phyloP scores from a whole-genome alignment of 1,140 invertebrate genomes.

The Teleopsis dalmanni region DNA sequence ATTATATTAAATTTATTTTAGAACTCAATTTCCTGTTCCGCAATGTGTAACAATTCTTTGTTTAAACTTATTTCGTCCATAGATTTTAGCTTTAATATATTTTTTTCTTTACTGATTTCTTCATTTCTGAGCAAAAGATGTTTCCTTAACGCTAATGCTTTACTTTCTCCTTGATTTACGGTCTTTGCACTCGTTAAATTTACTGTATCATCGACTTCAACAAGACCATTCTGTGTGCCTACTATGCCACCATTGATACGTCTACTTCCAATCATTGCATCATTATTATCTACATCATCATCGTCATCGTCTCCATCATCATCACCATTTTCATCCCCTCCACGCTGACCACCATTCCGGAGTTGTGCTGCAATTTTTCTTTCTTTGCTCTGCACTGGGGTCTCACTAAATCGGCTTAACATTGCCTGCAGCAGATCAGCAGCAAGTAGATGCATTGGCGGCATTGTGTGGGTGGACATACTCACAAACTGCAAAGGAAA shows the following conservation, averaged over 20 bases:
- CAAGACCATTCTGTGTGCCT: not conserved
- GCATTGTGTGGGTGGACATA: conserved; percentile 48
- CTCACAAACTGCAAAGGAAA: conserved; percentile 43
- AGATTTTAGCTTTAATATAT: no score
- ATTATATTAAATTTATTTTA: not conserved
- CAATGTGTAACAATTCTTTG: conserved; percentile 1
- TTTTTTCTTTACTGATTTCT: not conserved
- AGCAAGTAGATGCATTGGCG: conserved; percentile 48
- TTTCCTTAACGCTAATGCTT: not conserved
- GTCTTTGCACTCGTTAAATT: not conserved
- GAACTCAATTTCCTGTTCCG: not conserved
- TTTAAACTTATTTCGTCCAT: no score
- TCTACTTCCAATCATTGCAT: not conserved
- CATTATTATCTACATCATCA: not conserved
- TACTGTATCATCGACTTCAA: not conserved
- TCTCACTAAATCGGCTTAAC: conserved; percentile 46
- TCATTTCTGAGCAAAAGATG: not conserved
- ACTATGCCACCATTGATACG: no score
- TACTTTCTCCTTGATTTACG: not conserved
- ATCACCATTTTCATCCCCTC: conserved; percentile 4
- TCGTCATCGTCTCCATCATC: conserved; percentile 7
- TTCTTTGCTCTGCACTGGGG: conserved; percentile 30
- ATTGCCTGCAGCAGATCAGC: no score
- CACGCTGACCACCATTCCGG: not conserved
- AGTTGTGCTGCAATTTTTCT: not conserved